Conservation (phyloP, 2,113 vertebrate species). For the Archocentrus centrarchus region DNA sequence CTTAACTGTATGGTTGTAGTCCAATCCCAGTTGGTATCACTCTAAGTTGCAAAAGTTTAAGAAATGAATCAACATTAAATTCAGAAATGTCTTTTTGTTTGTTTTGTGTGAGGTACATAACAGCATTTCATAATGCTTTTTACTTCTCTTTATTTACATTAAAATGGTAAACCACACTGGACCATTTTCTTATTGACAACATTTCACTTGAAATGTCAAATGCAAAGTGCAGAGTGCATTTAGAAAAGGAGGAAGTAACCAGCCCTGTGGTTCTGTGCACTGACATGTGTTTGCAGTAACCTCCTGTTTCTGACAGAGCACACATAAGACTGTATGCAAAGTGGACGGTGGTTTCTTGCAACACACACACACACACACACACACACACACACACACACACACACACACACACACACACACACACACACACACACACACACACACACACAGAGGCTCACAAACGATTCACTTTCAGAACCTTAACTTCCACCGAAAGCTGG, state of each 20-base stretch:
- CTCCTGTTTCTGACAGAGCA: constrained; percentile 30
- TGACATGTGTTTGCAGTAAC: constrained; percentile 7
- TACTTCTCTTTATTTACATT: background rate
- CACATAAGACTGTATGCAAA: constrained; percentile 24
- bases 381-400: too few relatives aligned
- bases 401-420: too few relatives aligned
- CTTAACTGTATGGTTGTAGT: background rate
- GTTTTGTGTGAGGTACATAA: background rate
- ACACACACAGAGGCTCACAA: background rate
- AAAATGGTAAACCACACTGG: background rate
- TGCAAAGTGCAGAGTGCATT: background rate
- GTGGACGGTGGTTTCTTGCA: background rate
- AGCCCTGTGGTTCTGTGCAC: constrained; percentile 28
- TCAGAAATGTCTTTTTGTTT: background rate
- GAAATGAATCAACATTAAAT: background rate
- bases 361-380: background rate
- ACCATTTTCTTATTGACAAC: background rate
- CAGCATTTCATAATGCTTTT: background rate
- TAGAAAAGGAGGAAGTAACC: constrained; percentile 56
- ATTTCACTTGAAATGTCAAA: background rate
- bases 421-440: background rate
- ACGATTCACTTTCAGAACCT: background rate
- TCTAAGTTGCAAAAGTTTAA: background rate
- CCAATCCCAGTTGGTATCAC: background rate
- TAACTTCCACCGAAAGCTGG: background rate